Conservation (phyloP, 2,888 invertebrate genomes). For the Petrolisthes manimaculis region DNA sequence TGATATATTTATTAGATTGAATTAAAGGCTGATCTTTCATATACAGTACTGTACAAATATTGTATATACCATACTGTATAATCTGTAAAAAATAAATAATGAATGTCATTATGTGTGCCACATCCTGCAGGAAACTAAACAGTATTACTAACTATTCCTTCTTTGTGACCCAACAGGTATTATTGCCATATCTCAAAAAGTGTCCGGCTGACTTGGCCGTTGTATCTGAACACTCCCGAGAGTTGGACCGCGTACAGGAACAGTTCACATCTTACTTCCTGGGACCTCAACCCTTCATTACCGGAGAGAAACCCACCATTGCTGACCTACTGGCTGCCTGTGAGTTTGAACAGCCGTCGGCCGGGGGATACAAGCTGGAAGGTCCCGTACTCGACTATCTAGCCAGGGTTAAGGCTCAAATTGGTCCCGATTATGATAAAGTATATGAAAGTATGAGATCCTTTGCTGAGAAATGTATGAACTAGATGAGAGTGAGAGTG, state of each 20-base stretch:
- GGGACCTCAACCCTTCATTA: conserved; percentile 72
- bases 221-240: conserved; percentile 30
- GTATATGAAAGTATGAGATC: conserved; percentile 11
- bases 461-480: neutral
- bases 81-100: neutral
- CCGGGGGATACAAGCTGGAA: conserved; percentile 25
- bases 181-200: conserved; percentile 30
- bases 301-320: conserved; percentile 76
- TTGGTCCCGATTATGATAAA: conserved; percentile 37
- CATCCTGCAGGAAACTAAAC: neutral
- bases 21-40: no score
- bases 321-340: conserved; percentile 83
- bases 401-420: conserved; percentile 9
- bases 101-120: neutral
- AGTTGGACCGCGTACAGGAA: conserved; percentile 14
- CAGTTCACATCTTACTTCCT: conserved; percentile 42
- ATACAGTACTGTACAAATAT: neutral
- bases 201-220: conserved; percentile 19
- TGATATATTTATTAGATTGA: no score
- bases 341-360: conserved; percentile 81
- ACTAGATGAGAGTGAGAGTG: neutral
- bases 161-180: neutral
- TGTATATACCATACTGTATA: neutral
- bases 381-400: conserved; percentile 15
- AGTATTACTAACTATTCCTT: neutral